Conservation (phyloP, 2,888 invertebrate species). For the Cyclophora albipunctata region DNA sequence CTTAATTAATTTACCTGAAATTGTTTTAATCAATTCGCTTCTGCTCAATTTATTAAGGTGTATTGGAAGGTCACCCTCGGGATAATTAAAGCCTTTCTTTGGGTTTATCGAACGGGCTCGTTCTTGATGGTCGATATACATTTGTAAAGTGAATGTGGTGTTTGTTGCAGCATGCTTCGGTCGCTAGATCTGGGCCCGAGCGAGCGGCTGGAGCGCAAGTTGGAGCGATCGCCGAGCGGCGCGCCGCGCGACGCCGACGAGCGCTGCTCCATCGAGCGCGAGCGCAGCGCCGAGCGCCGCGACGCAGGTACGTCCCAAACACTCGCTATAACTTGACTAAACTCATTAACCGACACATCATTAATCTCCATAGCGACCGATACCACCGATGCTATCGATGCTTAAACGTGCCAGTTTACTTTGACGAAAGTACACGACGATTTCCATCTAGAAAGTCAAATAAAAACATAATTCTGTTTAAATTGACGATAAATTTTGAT, state of each 20-base stretch:
- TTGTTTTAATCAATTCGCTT: slow-evolving; percentile 73
- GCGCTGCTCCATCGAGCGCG: slow-evolving; percentile 50
- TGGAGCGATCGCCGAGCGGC: slow-evolving; percentile 65
- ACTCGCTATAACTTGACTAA: slow-evolving; percentile 25
- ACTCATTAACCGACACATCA: slow-evolving; percentile 13
- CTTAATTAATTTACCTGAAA: slow-evolving; percentile 75
- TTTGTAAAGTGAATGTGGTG: no score
- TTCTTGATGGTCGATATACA: no score
- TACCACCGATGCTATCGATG: slow-evolving; percentile 4
- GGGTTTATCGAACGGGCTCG: no score
- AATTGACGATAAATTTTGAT: no score
- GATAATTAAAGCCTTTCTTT: slow-evolving; percentile 27
- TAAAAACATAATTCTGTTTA: no score
- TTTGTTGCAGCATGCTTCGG: slow-evolving; percentile 80
- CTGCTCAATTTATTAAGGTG: slow-evolving; percentile 70
- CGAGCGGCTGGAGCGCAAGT: slow-evolving; percentile 53
- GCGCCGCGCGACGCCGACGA: slow-evolving; percentile 38
- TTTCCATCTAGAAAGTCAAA: no score
- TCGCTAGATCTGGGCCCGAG: slow-evolving; percentile 80
- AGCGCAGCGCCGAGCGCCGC: slow-evolving; percentile 55
- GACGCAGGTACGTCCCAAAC: slow-evolving; percentile 53
- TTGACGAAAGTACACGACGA: no score
- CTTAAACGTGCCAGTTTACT: slow-evolving; percentile 2
- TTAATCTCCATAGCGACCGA: slow-evolving; percentile 2
- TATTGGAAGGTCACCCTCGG: slow-evolving; percentile 42